These are phyloP conservation scores for Halocynthia aurantium DNA, from an alignment of 23 tunicate species.

Conservation along the genomic window DNA sequence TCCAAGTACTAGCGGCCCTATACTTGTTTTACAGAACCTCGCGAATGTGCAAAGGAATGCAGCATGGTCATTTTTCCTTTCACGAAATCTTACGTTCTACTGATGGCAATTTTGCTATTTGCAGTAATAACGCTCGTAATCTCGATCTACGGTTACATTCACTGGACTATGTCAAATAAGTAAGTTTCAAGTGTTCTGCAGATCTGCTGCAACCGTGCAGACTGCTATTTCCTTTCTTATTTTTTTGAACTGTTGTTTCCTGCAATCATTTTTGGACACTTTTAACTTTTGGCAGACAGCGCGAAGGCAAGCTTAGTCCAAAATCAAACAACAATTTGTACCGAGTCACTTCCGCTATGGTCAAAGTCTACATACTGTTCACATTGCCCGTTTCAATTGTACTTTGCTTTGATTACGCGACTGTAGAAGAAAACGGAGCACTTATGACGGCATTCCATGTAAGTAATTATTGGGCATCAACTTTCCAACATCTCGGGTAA, in stretches of 20 bases:
- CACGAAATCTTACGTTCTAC: slow-evolving; percentile 56
- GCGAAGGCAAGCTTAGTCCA: background rate
- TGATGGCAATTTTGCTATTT: slow-evolving; percentile 45
- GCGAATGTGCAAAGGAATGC: slow-evolving; percentile 34
- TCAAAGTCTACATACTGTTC: slow-evolving; percentile 41
- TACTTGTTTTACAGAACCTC: slow-evolving; percentile 11
- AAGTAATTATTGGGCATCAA: background rate
- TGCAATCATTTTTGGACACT: background rate
- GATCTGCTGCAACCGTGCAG: too few relatives aligned
- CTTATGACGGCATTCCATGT: slow-evolving; percentile 59
- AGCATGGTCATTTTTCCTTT: slow-evolving; percentile 53
- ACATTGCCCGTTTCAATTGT: slow-evolving; percentile 55
- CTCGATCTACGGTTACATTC: slow-evolving; percentile 42
- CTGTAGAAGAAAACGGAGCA: slow-evolving; percentile 15
- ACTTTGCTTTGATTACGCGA: slow-evolving; percentile 40
- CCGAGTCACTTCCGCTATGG: background rate
- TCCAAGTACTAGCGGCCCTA: too few relatives aligned
- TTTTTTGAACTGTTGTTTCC: background rate
- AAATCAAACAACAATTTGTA: slow-evolving; percentile 16
- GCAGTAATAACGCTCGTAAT: slow-evolving; percentile 32
- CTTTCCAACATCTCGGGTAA: too few relatives aligned
- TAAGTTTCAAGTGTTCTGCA: slow-evolving; percentile 8
- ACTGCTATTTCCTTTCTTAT: background rate
- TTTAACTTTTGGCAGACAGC: slow-evolving; percentile 1
- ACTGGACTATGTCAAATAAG: slow-evolving; percentile 48